A percentile compares a stretch with the other conserved stretches of the same genome.
phyloP scores from a whole-genome alignment of 1,140 invertebrate genomes.

The Ostrea denselamellosa region DNA sequence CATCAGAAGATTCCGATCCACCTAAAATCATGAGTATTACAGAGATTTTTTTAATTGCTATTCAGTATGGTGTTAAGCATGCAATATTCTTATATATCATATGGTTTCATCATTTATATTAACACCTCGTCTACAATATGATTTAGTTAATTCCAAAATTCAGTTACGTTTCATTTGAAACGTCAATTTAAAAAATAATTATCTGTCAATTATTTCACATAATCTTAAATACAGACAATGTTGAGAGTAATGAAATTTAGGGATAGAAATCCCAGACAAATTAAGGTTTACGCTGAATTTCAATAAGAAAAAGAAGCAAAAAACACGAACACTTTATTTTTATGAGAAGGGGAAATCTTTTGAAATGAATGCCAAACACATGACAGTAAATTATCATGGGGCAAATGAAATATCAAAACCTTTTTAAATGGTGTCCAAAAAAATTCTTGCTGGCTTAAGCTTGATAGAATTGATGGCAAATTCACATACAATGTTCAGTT shows the following conservation, averaged over 20 bases:
- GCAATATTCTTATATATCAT: not conserved
- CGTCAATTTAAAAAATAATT: not conserved
- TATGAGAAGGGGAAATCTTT: too few relatives aligned
- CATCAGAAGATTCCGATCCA: not conserved
- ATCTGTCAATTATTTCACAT: slow-evolving; percentile 25
- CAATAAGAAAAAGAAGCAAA: too few relatives aligned
- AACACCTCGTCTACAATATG: not conserved
- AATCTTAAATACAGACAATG: not conserved
- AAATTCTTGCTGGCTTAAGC: too few relatives aligned
- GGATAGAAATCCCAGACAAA: too few relatives aligned
- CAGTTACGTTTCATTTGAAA: slow-evolving; percentile 14
- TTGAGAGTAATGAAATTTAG: not conserved
- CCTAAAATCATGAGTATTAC: not conserved
- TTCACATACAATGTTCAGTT: not conserved
- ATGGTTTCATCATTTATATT: not conserved
- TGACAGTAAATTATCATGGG: too few relatives aligned
- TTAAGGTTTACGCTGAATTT: too few relatives aligned
- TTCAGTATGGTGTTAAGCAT: not conserved
- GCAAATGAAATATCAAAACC: too few relatives aligned
- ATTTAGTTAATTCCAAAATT: not conserved
- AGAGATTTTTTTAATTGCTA: not conserved
- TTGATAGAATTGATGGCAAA: too few relatives aligned
- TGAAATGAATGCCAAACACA: too few relatives aligned
- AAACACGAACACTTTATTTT: too few relatives aligned
- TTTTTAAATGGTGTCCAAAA: too few relatives aligned